Evolutionary conservation across 1,140 invertebrate species (phyloP), one percentile per base, ranked within the genome.

Genomic region (Oedothorax gibbosus): DNA sequence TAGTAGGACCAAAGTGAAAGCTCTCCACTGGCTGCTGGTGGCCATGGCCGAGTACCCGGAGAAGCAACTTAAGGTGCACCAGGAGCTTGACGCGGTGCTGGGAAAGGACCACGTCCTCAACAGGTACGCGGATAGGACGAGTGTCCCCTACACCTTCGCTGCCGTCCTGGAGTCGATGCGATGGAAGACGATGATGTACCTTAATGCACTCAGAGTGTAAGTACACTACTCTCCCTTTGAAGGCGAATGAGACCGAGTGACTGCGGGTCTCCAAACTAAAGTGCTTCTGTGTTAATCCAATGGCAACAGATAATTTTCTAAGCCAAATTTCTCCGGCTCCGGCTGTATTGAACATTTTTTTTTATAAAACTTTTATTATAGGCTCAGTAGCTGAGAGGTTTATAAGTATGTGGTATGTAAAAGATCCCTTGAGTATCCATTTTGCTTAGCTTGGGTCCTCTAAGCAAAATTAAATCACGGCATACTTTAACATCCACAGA

Each of bases 91-190:
- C 18, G 20, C 18, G 14, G 66, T 69, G 14, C 35, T 69, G 18
- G 66, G 66, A 12, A 20, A 21, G 21, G 66, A 69, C 21, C 14
- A 21, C 14, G 21, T n/a, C 18, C 66, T 49, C 12, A 35, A 5
- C 35, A 14, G 35, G 3, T 69, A 21, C 14, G 12, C 18, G 21
- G 66, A 69, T 21, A 20, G 66, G 7, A 12, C 14, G 14, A 69
- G 21, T 12, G 18, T 69, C 12, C 66, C 66, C 35, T 69, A 69
- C 66, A n/a, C 66, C 66, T 20, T 69, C 35, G 66, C 66, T 14
- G 12, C 14, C 18, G 21, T 69, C 35, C 14, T 69, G 66, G 66
- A 69, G 66, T 14, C 14, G 12, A 14, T n/a, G 66, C 18, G 66
- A 21, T 69, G 35, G 18, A 69, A 69, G 35, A 20, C 66, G 3